phyloP scores from a whole-genome alignment of 92 coral and sea anemone genomes.

The Meandrina meandrites region DNA sequence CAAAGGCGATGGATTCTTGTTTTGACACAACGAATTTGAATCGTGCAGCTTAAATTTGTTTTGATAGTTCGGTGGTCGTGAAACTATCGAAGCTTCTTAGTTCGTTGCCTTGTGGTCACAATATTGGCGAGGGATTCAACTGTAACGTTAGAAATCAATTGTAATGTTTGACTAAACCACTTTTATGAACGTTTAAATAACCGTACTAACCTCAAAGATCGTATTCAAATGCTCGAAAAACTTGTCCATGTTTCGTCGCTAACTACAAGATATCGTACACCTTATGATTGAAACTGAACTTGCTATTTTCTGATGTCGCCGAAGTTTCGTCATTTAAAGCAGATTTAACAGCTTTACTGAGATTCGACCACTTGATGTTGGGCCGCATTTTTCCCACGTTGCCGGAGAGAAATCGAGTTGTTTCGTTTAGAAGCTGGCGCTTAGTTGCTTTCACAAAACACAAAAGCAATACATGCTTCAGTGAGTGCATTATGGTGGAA shows the following conservation, averaged over 20 bases:
- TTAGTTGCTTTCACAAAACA: slow-evolving; percentile 5
- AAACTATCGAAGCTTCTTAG: background rate
- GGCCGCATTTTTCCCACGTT: slow-evolving; percentile 31
- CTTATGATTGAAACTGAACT: too few species aligned
- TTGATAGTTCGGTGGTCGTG: background rate
- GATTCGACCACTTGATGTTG: slow-evolving; percentile 31
- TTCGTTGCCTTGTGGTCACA: background rate
- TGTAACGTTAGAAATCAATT: background rate
- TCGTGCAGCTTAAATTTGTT: background rate
- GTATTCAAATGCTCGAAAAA: slow-evolving; percentile 18
- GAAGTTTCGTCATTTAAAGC: background rate
- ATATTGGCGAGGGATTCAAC: background rate
- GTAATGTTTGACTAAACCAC: background rate
- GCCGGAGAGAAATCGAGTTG: slow-evolving; percentile 14
- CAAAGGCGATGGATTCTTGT: background rate
- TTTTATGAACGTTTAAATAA: background rate
- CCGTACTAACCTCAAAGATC: slow-evolving; percentile 33
- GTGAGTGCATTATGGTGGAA: slow-evolving; percentile 23
- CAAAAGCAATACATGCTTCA: slow-evolving; percentile 4
- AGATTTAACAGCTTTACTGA: background rate
- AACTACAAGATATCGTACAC: background rate
- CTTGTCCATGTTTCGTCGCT: slow-evolving; percentile 14
- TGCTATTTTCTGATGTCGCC: background rate
- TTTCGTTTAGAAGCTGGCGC: background rate
- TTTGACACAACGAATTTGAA: background rate